Conservation (phyloP, 1,140 invertebrate species). For the Brachionus koreanus region DNA sequence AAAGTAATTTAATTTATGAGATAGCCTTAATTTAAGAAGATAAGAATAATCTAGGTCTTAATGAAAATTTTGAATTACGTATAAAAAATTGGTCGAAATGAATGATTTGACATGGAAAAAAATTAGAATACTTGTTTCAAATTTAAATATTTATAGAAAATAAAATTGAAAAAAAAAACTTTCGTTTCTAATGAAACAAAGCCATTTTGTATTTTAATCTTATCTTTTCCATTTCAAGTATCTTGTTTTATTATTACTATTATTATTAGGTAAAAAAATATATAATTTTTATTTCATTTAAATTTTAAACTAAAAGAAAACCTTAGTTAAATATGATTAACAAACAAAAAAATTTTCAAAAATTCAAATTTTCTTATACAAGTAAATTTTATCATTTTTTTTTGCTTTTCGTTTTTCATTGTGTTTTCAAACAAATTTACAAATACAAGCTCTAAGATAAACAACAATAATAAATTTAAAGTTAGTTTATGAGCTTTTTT, state of each 20-base stretch:
- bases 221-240: slow-evolving; percentile 11
- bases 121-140: not conserved
- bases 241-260: not conserved
- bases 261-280: slow-evolving; percentile 13
- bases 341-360: slow-evolving; percentile 1
- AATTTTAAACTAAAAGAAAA: not conserved
- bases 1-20: not conserved
- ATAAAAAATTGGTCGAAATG: not conserved
- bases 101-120: not conserved
- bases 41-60: not conserved
- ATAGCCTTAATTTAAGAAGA: not conserved
- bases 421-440: not conserved
- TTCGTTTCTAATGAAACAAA: not conserved
- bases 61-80: not conserved
- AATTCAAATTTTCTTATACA: not conserved
- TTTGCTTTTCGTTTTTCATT: not conserved
- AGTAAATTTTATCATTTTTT: not conserved
- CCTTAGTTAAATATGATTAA: slow-evolving; percentile 17
- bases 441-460: not conserved
- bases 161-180: not conserved
- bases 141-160: not conserved
- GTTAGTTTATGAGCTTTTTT: not conserved
- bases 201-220: slow-evolving; percentile 7
- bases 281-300: slow-evolving; percentile 6
- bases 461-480: slow-evolving; percentile 1